Conservation (phyloP, 2,113 vertebrate genomes). For the Trochalopteron elliotii region DNA sequence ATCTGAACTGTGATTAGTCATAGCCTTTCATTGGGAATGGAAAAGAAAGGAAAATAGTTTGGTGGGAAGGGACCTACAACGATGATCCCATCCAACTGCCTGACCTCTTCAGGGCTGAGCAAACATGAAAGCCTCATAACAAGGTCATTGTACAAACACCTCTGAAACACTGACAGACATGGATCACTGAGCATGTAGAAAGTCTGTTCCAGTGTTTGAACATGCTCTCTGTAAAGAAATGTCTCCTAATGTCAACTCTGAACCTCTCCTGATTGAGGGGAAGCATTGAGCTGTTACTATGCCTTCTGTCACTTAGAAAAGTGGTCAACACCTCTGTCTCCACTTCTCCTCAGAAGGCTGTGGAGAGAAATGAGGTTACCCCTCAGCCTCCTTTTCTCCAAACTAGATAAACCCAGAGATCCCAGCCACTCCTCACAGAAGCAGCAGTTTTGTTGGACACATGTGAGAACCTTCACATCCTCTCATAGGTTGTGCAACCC, state of each 20-base stretch:
- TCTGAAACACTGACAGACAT: neutral
- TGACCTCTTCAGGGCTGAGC: neutral
- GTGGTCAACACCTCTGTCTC: neutral
- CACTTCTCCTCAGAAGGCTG: neutral
- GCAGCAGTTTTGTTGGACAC: neutral
- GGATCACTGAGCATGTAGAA: fast-evolving
- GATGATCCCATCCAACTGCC: neutral
- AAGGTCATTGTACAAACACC: neutral
- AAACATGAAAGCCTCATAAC: neutral
- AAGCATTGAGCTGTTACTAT: neutral
- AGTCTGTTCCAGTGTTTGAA: neutral
- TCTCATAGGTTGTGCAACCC: neutral
- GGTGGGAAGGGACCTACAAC: neutral
- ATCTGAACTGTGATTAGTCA: neutral
- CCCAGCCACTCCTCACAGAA: neutral
- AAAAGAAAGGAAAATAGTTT: neutral
- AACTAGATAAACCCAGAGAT: neutral
- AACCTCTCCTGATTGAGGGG: neutral
- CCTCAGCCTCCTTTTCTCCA: neutral
- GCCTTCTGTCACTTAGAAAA: neutral
- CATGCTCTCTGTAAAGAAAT: neutral
- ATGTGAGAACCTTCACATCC: fast-evolving
- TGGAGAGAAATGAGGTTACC: neutral
- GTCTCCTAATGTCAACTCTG: neutral
- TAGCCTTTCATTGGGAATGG: neutral